Evolutionary conservation across 2,113 vertebrate genomes (phyloP).

Genomic region (Strigops habroptila): DNA sequence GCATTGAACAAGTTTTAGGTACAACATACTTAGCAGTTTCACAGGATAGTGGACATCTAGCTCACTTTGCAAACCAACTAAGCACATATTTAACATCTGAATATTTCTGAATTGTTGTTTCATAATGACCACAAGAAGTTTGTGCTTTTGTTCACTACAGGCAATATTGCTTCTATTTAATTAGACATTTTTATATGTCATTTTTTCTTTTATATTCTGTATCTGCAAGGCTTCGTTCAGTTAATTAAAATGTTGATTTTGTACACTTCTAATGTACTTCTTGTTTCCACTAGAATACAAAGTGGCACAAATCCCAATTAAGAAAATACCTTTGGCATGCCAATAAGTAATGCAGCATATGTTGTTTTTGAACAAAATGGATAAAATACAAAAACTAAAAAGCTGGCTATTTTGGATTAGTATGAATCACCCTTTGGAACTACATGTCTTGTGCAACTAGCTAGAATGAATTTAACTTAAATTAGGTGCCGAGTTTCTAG

Average conservation of each 20-base stretch:
- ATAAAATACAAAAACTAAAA: neutral
- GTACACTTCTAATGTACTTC: neutral
- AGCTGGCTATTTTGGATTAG: neutral
- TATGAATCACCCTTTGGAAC: neutral
- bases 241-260: neutral
- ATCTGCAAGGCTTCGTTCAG: neutral
- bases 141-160: neutral
- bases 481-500: neutral
- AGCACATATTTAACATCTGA: neutral
- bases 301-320: neutral
- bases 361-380: neutral
- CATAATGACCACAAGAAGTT: neutral
- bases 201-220: neutral
- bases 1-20: neutral
- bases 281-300: neutral
- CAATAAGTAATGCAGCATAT: neutral
- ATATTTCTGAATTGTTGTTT: neutral
- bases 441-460: neutral
- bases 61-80: neutral
- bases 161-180: neutral
- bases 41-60: neutral
- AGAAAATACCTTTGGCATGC: neutral
- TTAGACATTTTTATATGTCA: neutral
- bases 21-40: neutral
- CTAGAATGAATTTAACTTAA: neutral